These are phyloP conservation scores for Nomada goodeniana DNA, from an alignment of 2,888 invertebrate genomes.

Conservation along the genomic window DNA sequence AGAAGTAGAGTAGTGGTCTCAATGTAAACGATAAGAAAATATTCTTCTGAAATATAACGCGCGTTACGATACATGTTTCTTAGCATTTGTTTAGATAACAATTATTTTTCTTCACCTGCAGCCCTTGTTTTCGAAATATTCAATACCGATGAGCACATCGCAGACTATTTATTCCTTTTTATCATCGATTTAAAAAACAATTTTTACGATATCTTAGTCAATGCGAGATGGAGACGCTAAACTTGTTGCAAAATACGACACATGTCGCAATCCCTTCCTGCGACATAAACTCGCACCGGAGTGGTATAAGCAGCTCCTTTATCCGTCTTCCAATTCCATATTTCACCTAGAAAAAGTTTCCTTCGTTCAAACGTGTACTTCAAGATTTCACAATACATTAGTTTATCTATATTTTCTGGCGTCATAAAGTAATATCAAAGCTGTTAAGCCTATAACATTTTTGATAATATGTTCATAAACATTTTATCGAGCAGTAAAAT, in stretches of 20 bases:
- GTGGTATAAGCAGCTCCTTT: slow-evolving; percentile 1
- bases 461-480: too few relatives aligned
- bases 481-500: background rate
- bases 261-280: slow-evolving; percentile 14
- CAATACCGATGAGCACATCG: too few relatives aligned
- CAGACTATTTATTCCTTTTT: too few relatives aligned
- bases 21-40: too few relatives aligned
- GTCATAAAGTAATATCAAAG: too few relatives aligned
- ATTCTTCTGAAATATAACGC: too few relatives aligned
- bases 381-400: too few relatives aligned
- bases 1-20: too few relatives aligned
- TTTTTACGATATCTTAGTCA: slow-evolving; percentile 23
- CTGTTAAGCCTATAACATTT: too few relatives aligned
- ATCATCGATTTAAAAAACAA: slow-evolving; percentile 13
- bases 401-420: too few relatives aligned
- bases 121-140: too few relatives aligned
- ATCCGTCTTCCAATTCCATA: background rate
- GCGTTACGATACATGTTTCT: background rate
- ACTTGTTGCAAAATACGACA: slow-evolving; percentile 27
- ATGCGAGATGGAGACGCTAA: slow-evolving; percentile 18
- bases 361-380: too few relatives aligned
- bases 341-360: background rate
- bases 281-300: background rate
- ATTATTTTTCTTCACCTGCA: background rate
- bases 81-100: background rate